Conservation (phyloP, 2,888 invertebrate genomes). For the Andrena camellia region DNA sequence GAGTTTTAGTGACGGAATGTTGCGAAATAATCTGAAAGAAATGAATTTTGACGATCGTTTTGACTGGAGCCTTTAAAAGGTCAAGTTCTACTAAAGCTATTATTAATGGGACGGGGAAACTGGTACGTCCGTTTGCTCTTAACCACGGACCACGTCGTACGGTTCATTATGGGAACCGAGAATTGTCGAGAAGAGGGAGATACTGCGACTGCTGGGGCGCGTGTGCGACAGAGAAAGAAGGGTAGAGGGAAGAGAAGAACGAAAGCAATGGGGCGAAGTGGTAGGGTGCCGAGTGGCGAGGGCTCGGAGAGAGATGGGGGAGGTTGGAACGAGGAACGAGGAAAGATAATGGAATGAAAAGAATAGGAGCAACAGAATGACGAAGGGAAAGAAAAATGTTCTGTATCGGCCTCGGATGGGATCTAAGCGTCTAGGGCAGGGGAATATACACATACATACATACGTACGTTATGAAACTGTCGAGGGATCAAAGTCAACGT, state of each 20-base stretch:
- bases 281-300: background rate
- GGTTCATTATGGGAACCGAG: constrained; percentile 75
- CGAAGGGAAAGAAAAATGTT: constrained; percentile 52
- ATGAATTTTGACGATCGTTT: constrained; percentile 56
- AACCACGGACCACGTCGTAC: constrained; percentile 70
- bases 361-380: constrained; percentile 25
- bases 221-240: constrained; percentile 18
- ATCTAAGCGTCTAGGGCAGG: background rate
- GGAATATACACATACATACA: background rate
- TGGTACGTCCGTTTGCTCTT: constrained; percentile 71
- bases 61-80: constrained; percentile 77
- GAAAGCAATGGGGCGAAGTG: constrained; percentile 35
- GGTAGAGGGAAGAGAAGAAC: constrained; percentile 23
- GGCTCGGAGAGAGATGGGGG: constrained; percentile 2
- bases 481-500: constrained; percentile 34
- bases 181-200: constrained; percentile 66
- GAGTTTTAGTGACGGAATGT: background rate
- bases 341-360: constrained; percentile 36
- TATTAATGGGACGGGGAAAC: constrained; percentile 76
- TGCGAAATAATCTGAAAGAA: background rate
- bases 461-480: constrained; percentile 34
- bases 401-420: constrained; percentile 34
- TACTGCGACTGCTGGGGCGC: constrained; percentile 9
- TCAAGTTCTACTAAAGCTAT: constrained; percentile 78
- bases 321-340: constrained; percentile 28